These are phyloP conservation scores for Grammomys surdaster DNA, from an alignment of 2,113 vertebrate species.

Conservation along the genomic window DNA sequence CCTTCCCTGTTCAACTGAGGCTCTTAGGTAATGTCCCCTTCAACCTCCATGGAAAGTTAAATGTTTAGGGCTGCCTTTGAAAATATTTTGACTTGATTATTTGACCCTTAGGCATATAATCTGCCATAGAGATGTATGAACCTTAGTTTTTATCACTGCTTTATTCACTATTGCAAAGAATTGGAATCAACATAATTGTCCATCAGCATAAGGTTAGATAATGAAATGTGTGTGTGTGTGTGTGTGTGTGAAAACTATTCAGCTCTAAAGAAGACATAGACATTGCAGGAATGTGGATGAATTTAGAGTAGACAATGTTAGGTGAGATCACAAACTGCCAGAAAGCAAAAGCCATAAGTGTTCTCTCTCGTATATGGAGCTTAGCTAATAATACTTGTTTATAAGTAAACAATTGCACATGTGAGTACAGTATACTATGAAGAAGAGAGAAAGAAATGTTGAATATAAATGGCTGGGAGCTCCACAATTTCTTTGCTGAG, in stretches of 20 bases:
- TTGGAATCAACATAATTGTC: not conserved
- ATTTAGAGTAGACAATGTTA: not conserved
- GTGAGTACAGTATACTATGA: not conserved
- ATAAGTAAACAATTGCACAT: not conserved
- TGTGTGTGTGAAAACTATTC: not conserved
- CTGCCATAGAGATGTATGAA: not conserved
- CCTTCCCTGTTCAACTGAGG: not conserved
- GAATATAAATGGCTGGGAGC: not conserved
- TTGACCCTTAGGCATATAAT: not conserved
- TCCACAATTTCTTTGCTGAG: not conserved
- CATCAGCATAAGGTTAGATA: not conserved
- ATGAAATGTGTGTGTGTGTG: not conserved
- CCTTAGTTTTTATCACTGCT: not conserved
- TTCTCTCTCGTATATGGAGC: not conserved
- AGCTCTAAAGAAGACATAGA: not conserved
- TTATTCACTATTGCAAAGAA: not conserved
- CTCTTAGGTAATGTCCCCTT: not conserved
- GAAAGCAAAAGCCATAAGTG: not conserved
- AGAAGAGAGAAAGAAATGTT: not conserved
- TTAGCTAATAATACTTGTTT: not conserved
- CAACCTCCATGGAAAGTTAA: not conserved
- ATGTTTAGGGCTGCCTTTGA: conserved; percentile 13
- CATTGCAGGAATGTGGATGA: not conserved
- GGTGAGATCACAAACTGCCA: not conserved
- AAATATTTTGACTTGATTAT: conserved; percentile 1